Evolutionary conservation across 2,797 vertebrate species (phyloP).

Genomic region (Channallabes apus): DNA sequence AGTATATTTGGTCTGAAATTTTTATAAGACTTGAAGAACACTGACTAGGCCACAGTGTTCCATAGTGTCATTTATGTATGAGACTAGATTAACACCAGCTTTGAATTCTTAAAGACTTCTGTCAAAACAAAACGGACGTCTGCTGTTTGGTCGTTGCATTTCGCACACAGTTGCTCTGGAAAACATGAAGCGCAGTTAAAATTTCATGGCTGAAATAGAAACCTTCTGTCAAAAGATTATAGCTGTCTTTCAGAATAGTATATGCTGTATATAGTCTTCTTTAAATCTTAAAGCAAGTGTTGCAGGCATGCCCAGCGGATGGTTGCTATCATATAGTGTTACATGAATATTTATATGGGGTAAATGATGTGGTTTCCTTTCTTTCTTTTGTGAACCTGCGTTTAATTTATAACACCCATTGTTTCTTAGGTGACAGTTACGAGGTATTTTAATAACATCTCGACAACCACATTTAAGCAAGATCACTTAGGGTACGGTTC

Average conservation of each 20-base stretch:
- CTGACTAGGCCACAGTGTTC: background rate
- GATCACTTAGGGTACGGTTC: background rate
- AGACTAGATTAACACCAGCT: background rate
- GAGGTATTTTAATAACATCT: background rate
- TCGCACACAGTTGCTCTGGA: background rate
- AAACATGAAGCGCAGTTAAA: background rate
- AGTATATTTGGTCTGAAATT: background rate
- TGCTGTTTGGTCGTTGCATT: slow-evolving; percentile 9
- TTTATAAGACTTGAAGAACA: background rate
- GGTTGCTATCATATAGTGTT: background rate
- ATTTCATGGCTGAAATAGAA: background rate
- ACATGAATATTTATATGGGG: background rate
- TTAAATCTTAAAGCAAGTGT: background rate
- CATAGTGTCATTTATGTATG: background rate
- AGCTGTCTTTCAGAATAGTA: background rate
- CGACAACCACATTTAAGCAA: background rate
- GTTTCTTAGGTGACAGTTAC: background rate
- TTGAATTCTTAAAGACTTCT: slow-evolving; percentile 8
- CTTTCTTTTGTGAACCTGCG: background rate
- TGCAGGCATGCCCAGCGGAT: background rate
- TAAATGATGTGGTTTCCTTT: background rate
- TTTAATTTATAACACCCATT: background rate
- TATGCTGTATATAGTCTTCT: too few relatives aligned
- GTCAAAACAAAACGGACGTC: background rate
- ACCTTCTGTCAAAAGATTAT: background rate